Evolutionary conservation across 1,140 invertebrate species (phyloP).

Genomic region (Globodera ellingtonae): DNA sequence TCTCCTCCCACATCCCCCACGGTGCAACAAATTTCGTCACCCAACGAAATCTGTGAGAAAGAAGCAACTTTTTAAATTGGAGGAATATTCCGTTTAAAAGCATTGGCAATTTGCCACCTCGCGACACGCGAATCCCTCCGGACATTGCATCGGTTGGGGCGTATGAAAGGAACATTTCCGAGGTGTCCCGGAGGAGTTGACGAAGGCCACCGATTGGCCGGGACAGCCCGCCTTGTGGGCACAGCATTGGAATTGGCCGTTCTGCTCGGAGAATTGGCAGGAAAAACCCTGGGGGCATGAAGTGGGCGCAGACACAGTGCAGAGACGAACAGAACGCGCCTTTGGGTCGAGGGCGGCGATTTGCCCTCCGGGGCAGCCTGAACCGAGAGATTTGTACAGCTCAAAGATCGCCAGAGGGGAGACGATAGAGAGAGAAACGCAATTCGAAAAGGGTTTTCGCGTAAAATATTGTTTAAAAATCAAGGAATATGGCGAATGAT

Average conservation of each 20-base stretch:
- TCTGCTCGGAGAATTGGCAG: conserved; percentile 62
- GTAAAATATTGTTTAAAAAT: no score
- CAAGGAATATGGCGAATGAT: no score
- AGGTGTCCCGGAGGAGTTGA: conserved; percentile 49
- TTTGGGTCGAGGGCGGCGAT: conserved; percentile 48
- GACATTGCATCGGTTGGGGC: conserved; percentile 35
- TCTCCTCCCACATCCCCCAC: not conserved
- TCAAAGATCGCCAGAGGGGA: conserved; percentile 9
- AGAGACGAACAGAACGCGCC: conserved; percentile 45
- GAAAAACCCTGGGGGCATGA: conserved; percentile 59
- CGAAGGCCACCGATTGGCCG: conserved; percentile 50
- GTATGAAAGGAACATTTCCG: conserved; percentile 41
- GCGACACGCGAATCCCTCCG: conserved; percentile 42
- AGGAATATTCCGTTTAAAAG: not conserved
- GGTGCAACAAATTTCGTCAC: not conserved
- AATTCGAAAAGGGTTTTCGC: not conserved
- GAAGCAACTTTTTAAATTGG: not conserved
- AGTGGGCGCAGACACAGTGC: conserved; percentile 54
- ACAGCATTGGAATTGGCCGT: conserved; percentile 62
- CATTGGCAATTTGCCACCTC: not conserved
- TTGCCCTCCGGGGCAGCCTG: conserved; percentile 54
- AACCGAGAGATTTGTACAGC: conserved; percentile 31
- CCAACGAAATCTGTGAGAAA: not conserved
- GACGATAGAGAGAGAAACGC: not conserved
- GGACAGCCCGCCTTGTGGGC: conserved; percentile 60